phyloP scores from a whole-genome alignment of 2,797 vertebrate species.

The Borostomias antarcticus region DNA sequence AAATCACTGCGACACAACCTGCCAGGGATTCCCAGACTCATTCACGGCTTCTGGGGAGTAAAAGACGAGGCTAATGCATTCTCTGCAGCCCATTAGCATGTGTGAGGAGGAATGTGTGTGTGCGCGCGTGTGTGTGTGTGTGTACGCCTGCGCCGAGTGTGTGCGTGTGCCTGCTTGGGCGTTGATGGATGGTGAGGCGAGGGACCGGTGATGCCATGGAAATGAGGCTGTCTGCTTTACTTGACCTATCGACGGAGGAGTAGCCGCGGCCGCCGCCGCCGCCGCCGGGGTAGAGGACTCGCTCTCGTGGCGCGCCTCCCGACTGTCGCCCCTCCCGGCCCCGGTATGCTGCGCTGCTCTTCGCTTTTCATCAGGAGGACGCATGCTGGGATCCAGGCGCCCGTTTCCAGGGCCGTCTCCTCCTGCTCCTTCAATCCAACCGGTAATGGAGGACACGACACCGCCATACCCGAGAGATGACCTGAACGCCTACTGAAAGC shows the following conservation, averaged over 20 bases:
- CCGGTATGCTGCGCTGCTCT: not conserved
- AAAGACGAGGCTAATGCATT: constrained; percentile 6
- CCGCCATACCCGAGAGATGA: not conserved
- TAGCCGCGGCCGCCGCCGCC: no score
- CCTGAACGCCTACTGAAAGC: not conserved
- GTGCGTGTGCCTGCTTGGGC: not conserved
- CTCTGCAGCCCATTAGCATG: constrained; percentile 13
- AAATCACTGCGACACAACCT: constrained; percentile 12
- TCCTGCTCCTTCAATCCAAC: not conserved
- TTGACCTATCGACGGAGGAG: constrained; percentile 39
- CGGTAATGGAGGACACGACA: constrained; percentile 15
- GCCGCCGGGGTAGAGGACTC: constrained; percentile 13
- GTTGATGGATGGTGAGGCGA: constrained; percentile 43
- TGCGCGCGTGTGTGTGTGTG: not conserved
- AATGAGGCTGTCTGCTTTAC: constrained; percentile 46
- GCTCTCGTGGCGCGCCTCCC: no score
- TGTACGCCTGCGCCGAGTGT: not conserved
- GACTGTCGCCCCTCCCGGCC: not conserved
- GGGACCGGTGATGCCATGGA: constrained; percentile 43
- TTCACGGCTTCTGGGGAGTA: not conserved
- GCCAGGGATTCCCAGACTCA: not conserved
- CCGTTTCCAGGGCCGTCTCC: not conserved
- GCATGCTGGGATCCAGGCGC: not conserved
- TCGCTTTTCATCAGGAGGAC: constrained; percentile 24
- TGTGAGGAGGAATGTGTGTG: no score